Evolutionary conservation across 2,888 invertebrate genomes (phyloP).

Genomic region (Monoplex corrugatus): DNA sequence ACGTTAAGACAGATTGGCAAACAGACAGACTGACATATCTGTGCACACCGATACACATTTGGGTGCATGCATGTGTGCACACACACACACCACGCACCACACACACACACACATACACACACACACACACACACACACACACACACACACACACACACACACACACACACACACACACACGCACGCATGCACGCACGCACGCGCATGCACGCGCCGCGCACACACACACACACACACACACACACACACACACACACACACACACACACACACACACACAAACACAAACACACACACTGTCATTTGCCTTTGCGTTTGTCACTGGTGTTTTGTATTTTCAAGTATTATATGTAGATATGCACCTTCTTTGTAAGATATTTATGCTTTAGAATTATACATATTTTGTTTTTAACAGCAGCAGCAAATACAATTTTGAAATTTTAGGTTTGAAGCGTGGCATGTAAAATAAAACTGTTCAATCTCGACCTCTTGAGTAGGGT

Average conservation of each 20-base stretch:
- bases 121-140: constrained; percentile 15
- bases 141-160: constrained; percentile 33
- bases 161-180: constrained; percentile 33
- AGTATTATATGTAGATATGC: no score
- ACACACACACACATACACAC: not conserved
- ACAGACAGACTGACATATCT: not conserved
- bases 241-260: not conserved
- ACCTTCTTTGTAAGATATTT: no score
- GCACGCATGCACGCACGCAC: not conserved
- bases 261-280: not conserved
- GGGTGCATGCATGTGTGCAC: not conserved
- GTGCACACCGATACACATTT: not conserved
- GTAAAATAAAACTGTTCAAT: no score
- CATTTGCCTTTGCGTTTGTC: no score
- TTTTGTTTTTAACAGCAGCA: no score
- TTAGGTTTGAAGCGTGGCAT: no score
- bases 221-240: not conserved
- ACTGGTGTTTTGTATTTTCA: no score
- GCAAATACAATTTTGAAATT: no score
- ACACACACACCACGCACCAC: not conserved
- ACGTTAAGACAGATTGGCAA: no score
- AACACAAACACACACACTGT: no score
- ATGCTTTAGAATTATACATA: no score
- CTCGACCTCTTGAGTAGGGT: no score
- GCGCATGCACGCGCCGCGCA: not conserved